Evolutionary conservation across 2,113 vertebrate genomes (phyloP), one percentile per base, ranked within the genome.

Genomic region (Aspidoscelis tigris): DNA sequence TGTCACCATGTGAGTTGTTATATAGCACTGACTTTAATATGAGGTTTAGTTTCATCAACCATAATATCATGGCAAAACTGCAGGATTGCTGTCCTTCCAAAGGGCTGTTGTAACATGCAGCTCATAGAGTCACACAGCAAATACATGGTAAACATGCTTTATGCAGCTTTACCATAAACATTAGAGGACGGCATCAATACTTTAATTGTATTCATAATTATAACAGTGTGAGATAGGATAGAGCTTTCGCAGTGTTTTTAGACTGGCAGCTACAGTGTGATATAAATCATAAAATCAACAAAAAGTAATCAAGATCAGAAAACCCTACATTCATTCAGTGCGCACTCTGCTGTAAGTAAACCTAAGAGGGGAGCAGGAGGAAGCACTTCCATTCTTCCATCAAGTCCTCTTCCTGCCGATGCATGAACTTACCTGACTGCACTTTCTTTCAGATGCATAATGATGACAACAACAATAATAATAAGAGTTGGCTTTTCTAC

Each of bases 1-100:
- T 76, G 58, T 87, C 88, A 86, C 80, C n/a, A 79, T 88, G 84
- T 21, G 21, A 39, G 61, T 61, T 18, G 26, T 22, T 2, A 24
- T 22, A 21, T 18, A 21, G 16, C 21, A 66, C 9, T 21, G 11
- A 61, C 0, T 61, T 61, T 18, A 61, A 61, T 18, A 14, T 55
- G 7, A 66, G 61, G 20, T 12, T 20, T 22, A 14, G 47, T 14
- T 2, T 8, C 2, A 18, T 26, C 2, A 3, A 5, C 39, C 65
- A 68, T n/a, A 18, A 68, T 44, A 7, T 39, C 41, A 65, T 41
- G 65, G n/a, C 14, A 61, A 7, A 70, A 4, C 5, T 8, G 10
- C 2, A 43, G 8, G 47, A 50, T 50, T 9, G 7, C 26, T 68
- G 66, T n/a, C 7, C 33, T 33, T 33, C 33, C 5, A 50, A 3